Evolutionary conservation across 1,140 invertebrate genomes (phyloP).

Genomic region (Zaprionus tsacasi): DNA sequence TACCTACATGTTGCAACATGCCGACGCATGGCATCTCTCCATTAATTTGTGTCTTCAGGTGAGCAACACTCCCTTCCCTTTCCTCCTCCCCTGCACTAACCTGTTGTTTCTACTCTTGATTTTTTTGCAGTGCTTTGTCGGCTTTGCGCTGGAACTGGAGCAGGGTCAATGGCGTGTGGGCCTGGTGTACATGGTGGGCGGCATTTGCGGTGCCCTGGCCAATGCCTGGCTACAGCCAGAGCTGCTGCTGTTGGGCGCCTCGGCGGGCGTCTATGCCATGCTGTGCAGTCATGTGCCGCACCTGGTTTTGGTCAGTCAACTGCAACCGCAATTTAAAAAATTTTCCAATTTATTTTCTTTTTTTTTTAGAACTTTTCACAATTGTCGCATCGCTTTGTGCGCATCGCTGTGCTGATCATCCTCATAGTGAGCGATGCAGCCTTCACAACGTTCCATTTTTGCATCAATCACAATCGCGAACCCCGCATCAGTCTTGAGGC

Average conservation of each 20-base stretch:
- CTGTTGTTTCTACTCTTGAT: conserved; percentile 3
- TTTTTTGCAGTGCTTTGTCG: conserved; percentile 87
- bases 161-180: conserved; percentile 91
- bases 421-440: conserved; percentile 86
- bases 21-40: conserved; percentile 87
- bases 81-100: background rate
- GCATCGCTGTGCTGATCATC: conserved; percentile 86
- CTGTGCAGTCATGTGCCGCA: conserved; percentile 96
- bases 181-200: conserved; percentile 89
- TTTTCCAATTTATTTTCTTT: conserved; percentile 24
- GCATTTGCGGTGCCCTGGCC: conserved; percentile 89
- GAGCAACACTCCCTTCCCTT: conserved; percentile 5
- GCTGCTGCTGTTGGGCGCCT: conserved; percentile 93
- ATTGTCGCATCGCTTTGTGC: conserved; percentile 86
- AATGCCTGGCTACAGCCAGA: conserved; percentile 92
- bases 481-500: conserved; percentile 91
- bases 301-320: conserved; percentile 90
- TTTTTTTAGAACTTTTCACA: conserved; percentile 86
- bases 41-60: conserved; percentile 87
- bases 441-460: conserved; percentile 77
- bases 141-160: conserved; percentile 91
- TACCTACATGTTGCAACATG: conserved; percentile 93
- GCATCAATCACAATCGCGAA: conserved; percentile 84
- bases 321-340: conserved; percentile 61
- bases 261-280: conserved; percentile 96